Base-by-base conservation (phyloP, 2,113 vertebrate species). In the Syngnathus typhle region DNA sequence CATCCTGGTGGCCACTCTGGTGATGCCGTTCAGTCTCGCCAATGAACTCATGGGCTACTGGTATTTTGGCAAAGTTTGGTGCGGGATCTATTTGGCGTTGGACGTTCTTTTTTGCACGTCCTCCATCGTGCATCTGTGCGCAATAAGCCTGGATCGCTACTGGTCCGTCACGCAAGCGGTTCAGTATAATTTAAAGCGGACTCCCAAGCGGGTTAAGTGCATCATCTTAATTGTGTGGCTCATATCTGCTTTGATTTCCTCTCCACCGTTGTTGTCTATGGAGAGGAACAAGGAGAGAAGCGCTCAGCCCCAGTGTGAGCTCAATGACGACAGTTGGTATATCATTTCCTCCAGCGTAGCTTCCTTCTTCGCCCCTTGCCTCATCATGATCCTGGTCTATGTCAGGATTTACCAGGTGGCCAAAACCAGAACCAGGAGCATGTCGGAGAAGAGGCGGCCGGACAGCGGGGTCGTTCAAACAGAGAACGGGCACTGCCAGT, bases 11-110 rank as follows among this genome's bases (percentile, higher is more conserved):
- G 95, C 95, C 80, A 94, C 95, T 0, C 67, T 97, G 86, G 95
- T 98, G 79, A 97, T 98, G 93, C 95, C 95, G 5, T 98, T 98
- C 70, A 97, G 95, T 9, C 85, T 98, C 77, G 95, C 95, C 49
- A 96, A 97, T 60, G 95, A 98, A 80, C 93, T 98, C 4, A 95
- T 96, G 95, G 94, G 93, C 77, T 95, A 94, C 84, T 98, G 95
- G 95, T 93, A 92, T 90, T 97, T 98, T 3, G 95, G 95, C 39
- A 93, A 90, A 83, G 88, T 93, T 79, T 98, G 95, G 95, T 98
- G 95, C 68, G 94, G 93, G 54, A 91, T 96, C 72, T 98, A 98
- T 90, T 88, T 93, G 84, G 95, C 95, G 0, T 80, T 97, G 76
- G 95, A 98, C 10, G 95, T 98, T 41, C 82, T 98, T 49, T 95